Percentiles rank a stretch among this genome's conserved stretches.
phyloP scores from a whole-genome alignment of 2,113 vertebrate genomes.

The Micronycteris hirsuta region DNA sequence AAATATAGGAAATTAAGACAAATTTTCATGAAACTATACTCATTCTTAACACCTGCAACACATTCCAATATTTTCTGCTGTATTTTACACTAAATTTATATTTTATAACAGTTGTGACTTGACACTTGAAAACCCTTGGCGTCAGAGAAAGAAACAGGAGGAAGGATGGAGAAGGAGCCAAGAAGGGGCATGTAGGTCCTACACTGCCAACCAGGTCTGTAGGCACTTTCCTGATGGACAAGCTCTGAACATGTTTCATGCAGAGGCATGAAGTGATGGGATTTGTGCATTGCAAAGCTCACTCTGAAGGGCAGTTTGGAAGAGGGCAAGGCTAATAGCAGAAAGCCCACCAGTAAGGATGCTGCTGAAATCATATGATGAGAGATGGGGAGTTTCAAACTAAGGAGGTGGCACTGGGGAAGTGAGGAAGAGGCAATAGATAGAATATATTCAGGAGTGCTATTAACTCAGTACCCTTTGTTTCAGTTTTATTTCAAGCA shows the following conservation, averaged over 20 bases:
- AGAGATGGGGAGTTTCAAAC: background rate
- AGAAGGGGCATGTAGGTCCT: accelerated
- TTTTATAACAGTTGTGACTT: background rate
- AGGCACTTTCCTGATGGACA: background rate
- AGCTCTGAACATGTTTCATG: background rate
- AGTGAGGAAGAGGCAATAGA: background rate
- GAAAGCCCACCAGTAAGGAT: background rate
- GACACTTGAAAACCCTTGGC: background rate
- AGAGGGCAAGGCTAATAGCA: background rate
- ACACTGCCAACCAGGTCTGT: accelerated
- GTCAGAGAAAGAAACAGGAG: background rate
- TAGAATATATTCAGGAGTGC: background rate
- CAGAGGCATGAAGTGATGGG: background rate
- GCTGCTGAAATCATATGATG: background rate
- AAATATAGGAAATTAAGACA: background rate
- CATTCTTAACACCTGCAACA: background rate
- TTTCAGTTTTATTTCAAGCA: background rate
- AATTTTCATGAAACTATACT: background rate
- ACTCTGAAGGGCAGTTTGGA: background rate
- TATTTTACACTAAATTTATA: background rate
- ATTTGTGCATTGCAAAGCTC: background rate
- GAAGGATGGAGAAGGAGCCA: background rate
- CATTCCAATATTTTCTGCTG: background rate
- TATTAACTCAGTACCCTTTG: background rate
- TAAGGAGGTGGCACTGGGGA: accelerated